Evolutionary conservation across 2,113 vertebrate genomes (phyloP), one percentile per base, ranked within the genome.

Genomic region (Talpa occidentalis): DNA sequence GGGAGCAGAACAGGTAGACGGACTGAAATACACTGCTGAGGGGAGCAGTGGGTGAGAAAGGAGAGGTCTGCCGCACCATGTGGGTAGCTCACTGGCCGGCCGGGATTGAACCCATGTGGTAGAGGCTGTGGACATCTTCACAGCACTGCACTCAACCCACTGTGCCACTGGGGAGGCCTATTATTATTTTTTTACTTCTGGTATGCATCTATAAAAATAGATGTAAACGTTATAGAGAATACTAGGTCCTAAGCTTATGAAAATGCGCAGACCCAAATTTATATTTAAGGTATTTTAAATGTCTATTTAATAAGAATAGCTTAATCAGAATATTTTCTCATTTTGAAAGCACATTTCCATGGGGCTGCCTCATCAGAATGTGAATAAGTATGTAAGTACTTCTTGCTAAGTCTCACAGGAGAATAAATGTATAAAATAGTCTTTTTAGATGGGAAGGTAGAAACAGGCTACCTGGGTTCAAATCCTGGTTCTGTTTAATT

Each of bases 341-440:
- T 91, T 91, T 93, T 56, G 64, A 87, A 80, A 76, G 54, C 19
- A 32, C 44, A 87, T 94, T 84, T 95, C 35, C 12, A 59, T 83
- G 24, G 82, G 9, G 49, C 87, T 82, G 62, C 3, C 9, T 32
- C 66, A 62, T 80, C 26, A 72, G 32, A 72, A 95, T 56, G 10
- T 78, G 72, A 66, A 56, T 76, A 90, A 90, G 32, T 80, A 90
- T 62, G 90, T 59, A 88, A 42, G 4, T 17, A 64, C 52, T 69
- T 84, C 28, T 69, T 95, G 26, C 3, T 62, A 77, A 91, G 28
- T 40, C 12, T 35, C 28, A 26, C 5, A 69, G 5, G 32, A 26
- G 37, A 90, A 2, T 12, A 1, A 92, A 49, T 69, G 12, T 8
- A 47, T 83, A 67, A 85, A 79, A 78, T 32, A 78, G 19, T n/a